Base-by-base conservation (phyloP, 2,113 vertebrate species). In the Cinclus mexicanus region DNA sequence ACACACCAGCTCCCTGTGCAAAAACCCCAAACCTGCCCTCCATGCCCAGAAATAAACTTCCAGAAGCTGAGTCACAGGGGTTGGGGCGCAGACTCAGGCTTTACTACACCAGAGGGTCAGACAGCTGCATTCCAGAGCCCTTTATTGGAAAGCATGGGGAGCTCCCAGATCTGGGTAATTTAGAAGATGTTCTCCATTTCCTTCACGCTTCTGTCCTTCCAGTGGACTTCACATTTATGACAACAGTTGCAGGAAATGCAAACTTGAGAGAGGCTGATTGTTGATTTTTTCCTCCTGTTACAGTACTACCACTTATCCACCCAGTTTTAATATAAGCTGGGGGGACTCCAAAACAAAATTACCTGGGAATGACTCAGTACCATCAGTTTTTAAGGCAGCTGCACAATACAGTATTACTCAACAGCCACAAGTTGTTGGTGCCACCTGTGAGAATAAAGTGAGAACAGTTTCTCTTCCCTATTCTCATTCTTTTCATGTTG, bases 251-350 rank as follows among this genome's bases (percentile, higher is more conserved):
- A 72, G n/a, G 65, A 94, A 85, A 69, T 1, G 13, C 37, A 61
- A 65, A 14, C 41, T 6, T 71, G 29, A 26, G 50, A 88, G 71
- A 49, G 16, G n/a, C 7, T 28, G 26, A 52, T 21, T 8, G 12
- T 29, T 53, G 49, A 50, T 16, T 39, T 91, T 87, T 52, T 87
- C 37, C 39, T 75, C 37, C 25, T 22, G 5, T 46, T 81, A 37
- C 1, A 1, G 39, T 61, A 81, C 16, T 35, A 88, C 26, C 0
- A 0, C 6, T 65, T 53, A 50, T 19, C 63, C 71, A 71, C 14
- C 24, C 59, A 57, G n/a, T 13, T 60, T 61, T 59, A 57, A 49
- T 4, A 56, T 6, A 52, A 57, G 23, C 0, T 59, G 26, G 42
- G 68, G 72, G 44, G 44, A 61, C 50, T 72, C 23, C 68, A 67